A percentile compares a stretch with the other conserved stretches of the same genome.
These are phyloP conservation scores for Allolobophora icterica DNA, from an alignment of 2,888 invertebrate genomes.

Conservation along the genomic window DNA sequence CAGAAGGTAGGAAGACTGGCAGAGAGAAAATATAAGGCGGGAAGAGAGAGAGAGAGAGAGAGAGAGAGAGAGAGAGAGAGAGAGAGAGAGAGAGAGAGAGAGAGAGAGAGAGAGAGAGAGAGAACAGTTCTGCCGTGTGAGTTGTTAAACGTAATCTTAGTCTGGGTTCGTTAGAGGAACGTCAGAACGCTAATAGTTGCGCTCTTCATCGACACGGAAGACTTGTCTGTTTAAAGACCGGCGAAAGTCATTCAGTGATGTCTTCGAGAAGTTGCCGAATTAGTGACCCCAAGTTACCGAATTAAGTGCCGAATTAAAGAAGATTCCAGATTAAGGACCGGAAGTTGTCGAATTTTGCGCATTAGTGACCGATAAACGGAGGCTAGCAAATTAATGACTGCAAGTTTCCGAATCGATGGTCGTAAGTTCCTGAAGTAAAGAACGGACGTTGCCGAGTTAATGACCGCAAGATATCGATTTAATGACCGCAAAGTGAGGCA, in stretches of 20 bases:
- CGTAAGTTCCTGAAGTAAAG: not conserved
- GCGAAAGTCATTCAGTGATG: not conserved
- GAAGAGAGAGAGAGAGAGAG: not conserved
- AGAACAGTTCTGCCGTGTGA: not conserved
- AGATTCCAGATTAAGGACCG: not conserved
- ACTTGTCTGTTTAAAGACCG: not conserved
- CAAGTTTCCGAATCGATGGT: not conserved
- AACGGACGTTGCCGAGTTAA: not conserved
- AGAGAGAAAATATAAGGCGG: not conserved
- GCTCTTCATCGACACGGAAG: not conserved
- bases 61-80: not conserved
- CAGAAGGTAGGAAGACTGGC: not conserved
- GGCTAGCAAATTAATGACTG: not conserved
- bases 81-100: not conserved
- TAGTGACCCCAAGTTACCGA: not conserved
- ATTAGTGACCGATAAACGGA: not conserved
- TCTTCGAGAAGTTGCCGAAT: not conserved
- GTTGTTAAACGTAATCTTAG: not conserved
- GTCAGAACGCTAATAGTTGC: not conserved
- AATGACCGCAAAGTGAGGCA: not conserved
- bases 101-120: constrained; percentile 22
- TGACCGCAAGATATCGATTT: not conserved
- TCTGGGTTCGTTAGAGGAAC: not conserved
- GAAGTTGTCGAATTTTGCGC: not conserved
- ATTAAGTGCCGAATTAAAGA: not conserved